Evolutionary conservation across 2,797 vertebrate genomes (phyloP), one percentile per base, ranked within the genome.

Genomic region (Hyperoplus immaculatus): DNA sequence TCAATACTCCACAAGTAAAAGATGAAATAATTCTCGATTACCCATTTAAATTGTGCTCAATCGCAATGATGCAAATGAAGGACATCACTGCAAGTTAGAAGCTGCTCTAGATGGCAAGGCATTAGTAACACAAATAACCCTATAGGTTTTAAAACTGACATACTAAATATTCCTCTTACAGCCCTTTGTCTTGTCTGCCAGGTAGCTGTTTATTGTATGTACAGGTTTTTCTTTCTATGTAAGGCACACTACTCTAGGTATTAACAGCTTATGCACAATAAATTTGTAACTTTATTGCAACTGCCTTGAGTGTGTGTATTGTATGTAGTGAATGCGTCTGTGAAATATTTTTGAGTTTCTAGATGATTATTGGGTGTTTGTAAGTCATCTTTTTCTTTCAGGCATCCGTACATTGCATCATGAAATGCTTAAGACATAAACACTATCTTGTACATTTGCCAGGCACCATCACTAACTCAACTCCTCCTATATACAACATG

Each of bases 361-460:
- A 16, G 50, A 49, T 51, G 42, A 77, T 49, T 78, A 6, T 42
- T 69, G 36, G 53, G 51, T 83, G 49, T 66, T 49, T 67, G 18
- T 62, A 51, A 43, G 8, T 43, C 14, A 7, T 66, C 45, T 42
- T 43, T 84, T 65, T 73, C 45, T 77, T 76, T 68, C 18, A 70
- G 51, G 4, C 29, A n/a, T 75, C 53, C 60, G 51, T 72, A 75
- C 45, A 9, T 8, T 73, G 45, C 53, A 65, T 79, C 67, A 15
- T 74, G 57, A 76, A 67, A 73, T 69, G 51, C 87, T 84, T 77
- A 36, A 82, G 29, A 72, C 18, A 54, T 41, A 43, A 73, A 77
- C 8, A 46, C 4, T 29, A 51, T 80, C 57, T 55, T 51, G 8
- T 36, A 59, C 41, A 54, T 58, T 72, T 69, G 6, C 50, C 68